Evolutionary conservation across 2,113 vertebrate genomes (phyloP), one percentile per base, ranked within the genome.

Genomic region (Hirundichthys speculiger): DNA sequence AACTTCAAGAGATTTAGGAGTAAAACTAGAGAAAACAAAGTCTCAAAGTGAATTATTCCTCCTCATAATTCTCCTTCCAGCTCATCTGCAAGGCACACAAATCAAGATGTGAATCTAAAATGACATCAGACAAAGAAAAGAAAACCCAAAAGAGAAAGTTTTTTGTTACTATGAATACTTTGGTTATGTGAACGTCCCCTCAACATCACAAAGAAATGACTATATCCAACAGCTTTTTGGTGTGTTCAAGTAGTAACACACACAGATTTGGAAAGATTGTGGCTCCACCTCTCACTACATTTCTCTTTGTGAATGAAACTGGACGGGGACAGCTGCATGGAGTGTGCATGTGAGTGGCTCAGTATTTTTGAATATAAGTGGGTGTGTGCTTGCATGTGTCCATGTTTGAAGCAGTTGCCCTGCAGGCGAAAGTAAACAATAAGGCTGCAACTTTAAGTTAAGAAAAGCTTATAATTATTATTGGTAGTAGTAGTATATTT

Each of bases 261-360:
- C 1, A 57, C 55, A 75, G 25, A 62, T 76, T 64, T 69, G 40
- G 73, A 66, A 48, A 46, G 74, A 53, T 18, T 21, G 41, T 40
- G 43, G 60, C 86, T 41, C 77, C 78, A 0, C 88, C 85, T 27
- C 5, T 9, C 66, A 16, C 55, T 71, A 60, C 20, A 16, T 55
- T 69, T 2, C 42, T 79, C 64, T 84, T 80, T 85, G 73, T 87
- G 83, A 89, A 89, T 87, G 87, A 79, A 83, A 75, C 30, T 66
- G 73, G 84, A 82, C 14, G 81, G 84, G 50, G 76, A 39, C 59
- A 57, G 30, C 27, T 21, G 22, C 43, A 27, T 47, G 52, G 52
- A 61, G 70, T 34, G 52, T 68, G 47, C 63, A n/a, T 59, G 66
- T 66, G 49, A 41, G 63, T 19, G 42, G 20, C 30, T 55, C 69